These are phyloP conservation scores for Pluvialis apricaria DNA, from an alignment of 2,113 vertebrate species.

Conservation along the genomic window DNA sequence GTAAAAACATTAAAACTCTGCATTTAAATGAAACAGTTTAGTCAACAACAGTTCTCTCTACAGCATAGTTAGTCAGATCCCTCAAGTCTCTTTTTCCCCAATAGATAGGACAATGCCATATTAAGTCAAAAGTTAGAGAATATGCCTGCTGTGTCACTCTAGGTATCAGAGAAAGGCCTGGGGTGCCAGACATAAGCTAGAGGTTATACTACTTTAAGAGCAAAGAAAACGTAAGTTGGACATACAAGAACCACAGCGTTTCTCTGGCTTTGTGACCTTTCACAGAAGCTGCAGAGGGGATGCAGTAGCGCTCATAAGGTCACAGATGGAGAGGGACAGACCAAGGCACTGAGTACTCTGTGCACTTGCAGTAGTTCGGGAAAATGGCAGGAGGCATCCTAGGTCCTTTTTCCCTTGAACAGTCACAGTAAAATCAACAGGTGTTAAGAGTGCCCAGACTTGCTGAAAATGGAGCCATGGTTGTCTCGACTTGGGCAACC, in stretches of 20 bases:
- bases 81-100: not conserved
- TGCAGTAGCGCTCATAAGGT: not conserved
- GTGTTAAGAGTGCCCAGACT: not conserved
- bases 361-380: not conserved
- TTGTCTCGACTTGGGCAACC: not conserved
- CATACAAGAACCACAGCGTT: not conserved
- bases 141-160: not conserved
- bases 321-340: not conserved
- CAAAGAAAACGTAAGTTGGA: not conserved
- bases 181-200: not conserved
- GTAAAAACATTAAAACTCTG: not conserved
- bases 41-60: not conserved
- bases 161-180: not conserved
- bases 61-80: not conserved
- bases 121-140: not conserved
- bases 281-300: not conserved
- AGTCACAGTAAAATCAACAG: not conserved
- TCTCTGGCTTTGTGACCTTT: not conserved
- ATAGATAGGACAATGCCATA: not conserved
- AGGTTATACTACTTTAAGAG: not conserved
- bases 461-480: conserved; percentile 23
- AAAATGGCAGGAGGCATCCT: not conserved
- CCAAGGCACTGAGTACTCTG: not conserved
- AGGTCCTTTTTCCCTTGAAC: not conserved
- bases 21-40: not conserved